A percentile compares a stretch with the other conserved stretches of the same genome.
phyloP scores from a whole-genome alignment of 1,140 invertebrate genomes.

The Calycopis cecrops region DNA sequence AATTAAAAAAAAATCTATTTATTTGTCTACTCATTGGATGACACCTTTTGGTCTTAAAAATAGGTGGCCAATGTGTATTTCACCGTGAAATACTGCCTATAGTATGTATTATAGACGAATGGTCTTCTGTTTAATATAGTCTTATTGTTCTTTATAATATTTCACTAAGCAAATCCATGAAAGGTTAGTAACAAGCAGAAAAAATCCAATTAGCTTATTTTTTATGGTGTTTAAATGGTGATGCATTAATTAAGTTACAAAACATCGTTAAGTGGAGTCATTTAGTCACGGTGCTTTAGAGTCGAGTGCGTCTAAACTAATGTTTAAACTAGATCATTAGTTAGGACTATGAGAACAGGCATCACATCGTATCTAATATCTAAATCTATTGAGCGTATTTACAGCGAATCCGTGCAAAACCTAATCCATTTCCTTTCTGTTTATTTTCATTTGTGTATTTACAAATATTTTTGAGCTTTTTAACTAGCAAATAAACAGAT shows the following conservation, averaged over 20 bases:
- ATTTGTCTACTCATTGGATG: too few relatives aligned
- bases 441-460: not conserved
- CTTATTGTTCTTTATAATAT: constrained; percentile 1
- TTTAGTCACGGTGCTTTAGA: not conserved
- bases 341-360: constrained; percentile 1
- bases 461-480: too few relatives aligned
- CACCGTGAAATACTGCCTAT: too few relatives aligned
- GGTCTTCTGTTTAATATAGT: too few relatives aligned
- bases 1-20: too few relatives aligned
- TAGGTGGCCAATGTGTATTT: too few relatives aligned
- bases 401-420: constrained; percentile 24
- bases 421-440: not conserved
- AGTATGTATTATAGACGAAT: too few relatives aligned
- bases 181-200: constrained; percentile 9
- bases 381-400: constrained; percentile 29
- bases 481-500: not conserved
- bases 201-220: not conserved
- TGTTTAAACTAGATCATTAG: not conserved
- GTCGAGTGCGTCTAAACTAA: constrained; percentile 4
- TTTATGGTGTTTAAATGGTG: not conserved
- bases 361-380: not conserved
- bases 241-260: not conserved
- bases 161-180: constrained; percentile 3
- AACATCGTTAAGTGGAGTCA: not conserved
- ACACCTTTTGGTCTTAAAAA: too few relatives aligned